Conservation (phyloP, 1,140 invertebrate species). For the Trigoniulus corallinus region DNA sequence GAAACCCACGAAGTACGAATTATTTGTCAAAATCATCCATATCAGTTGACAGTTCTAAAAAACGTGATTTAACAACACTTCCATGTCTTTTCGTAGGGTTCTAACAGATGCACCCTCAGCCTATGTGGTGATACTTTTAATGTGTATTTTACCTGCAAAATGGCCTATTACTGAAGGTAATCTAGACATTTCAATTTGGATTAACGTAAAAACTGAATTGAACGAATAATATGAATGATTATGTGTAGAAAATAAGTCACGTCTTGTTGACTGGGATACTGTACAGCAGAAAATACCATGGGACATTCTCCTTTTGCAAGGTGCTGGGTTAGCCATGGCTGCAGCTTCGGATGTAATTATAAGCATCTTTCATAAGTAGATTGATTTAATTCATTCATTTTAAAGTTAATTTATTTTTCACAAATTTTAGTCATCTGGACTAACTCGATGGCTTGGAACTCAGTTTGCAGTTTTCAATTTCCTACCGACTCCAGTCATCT, state of each 20-base stretch:
- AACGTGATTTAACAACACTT: too few species aligned
- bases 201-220: too few species aligned
- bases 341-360: background rate
- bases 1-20: too few species aligned
- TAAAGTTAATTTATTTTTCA: too few species aligned
- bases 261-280: background rate
- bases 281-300: background rate
- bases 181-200: too few species aligned
- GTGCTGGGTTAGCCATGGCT: background rate
- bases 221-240: too few species aligned
- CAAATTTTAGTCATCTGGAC: background rate
- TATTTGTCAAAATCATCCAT: too few species aligned
- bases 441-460: background rate
- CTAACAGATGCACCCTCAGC: too few species aligned
- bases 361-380: background rate
- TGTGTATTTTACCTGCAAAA: background rate
- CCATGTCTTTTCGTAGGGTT: too few species aligned
- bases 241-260: too few species aligned
- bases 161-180: background rate
- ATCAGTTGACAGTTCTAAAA: too few species aligned
- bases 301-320: background rate
- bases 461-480: background rate
- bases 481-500: background rate
- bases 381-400: too few species aligned
- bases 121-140: background rate